These are phyloP conservation scores for Eurystomus glaucurus DNA, from an alignment of 2,797 vertebrate genomes.

Conservation along the genomic window DNA sequence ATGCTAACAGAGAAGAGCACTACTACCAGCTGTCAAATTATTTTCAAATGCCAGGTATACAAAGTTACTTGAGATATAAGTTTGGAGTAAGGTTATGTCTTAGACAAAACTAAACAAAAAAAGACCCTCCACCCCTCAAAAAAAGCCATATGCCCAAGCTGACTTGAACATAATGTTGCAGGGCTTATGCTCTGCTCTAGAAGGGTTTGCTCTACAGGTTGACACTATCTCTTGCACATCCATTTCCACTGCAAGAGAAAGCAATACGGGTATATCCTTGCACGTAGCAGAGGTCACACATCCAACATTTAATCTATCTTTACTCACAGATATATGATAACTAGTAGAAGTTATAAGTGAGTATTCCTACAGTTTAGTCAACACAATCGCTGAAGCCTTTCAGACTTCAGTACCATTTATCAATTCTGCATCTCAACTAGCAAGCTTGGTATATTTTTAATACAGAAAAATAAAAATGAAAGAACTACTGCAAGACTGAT, in stretches of 20 bases:
- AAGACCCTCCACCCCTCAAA: not conserved
- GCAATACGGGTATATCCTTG: rapidly evolving
- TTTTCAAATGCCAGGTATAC: not conserved
- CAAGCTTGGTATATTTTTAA: not conserved
- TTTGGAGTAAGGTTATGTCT: not conserved
- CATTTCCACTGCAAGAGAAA: not conserved
- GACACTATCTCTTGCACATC: not conserved
- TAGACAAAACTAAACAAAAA: not conserved
- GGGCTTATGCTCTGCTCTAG: not conserved
- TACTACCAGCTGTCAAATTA: not conserved
- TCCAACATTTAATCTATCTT: not conserved
- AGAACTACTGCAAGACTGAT: not conserved
- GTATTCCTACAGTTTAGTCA: not conserved
- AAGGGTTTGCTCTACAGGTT: not conserved
- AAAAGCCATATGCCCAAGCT: not conserved
- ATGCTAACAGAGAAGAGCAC: not conserved
- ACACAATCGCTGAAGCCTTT: not conserved
- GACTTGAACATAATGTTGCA: not conserved
- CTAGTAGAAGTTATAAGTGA: not conserved
- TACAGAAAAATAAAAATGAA: not conserved
- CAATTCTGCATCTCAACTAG: not conserved
- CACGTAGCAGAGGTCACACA: not conserved
- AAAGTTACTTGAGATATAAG: rapidly evolving
- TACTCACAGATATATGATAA: rapidly evolving
- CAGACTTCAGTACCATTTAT: not conserved